phyloP scores from a whole-genome alignment of 2,888 invertebrate genomes.

The Drosophila basisetae region DNA sequence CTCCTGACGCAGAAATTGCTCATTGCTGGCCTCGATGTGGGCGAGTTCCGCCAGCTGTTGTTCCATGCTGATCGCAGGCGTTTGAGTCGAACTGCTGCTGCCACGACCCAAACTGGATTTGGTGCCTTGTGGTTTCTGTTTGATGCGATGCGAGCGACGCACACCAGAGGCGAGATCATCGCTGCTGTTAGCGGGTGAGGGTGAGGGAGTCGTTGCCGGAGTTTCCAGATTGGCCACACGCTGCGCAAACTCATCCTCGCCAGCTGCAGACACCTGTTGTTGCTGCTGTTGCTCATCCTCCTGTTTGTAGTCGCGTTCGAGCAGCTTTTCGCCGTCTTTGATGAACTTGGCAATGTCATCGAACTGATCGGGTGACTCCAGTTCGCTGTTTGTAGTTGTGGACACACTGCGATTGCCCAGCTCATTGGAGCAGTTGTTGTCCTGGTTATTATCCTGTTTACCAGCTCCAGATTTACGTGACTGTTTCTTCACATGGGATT shows the following conservation, averaged over 20 bases:
- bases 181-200: constrained; percentile 44
- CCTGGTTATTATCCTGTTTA: constrained; percentile 27
- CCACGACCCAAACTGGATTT: constrained; percentile 82
- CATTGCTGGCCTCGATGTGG: constrained; percentile 82
- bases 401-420: constrained; percentile 8
- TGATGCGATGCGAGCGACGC: constrained; percentile 91
- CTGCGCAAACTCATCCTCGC: constrained; percentile 51
- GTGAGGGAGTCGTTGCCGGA: constrained; percentile 74
- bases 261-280: constrained; percentile 9
- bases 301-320: constrained; percentile 81
- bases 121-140: constrained; percentile 88
- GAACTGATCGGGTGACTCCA: constrained; percentile 78
- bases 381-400: constrained; percentile 39
- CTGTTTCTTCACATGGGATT: constrained; percentile 18
- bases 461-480: constrained; percentile 19
- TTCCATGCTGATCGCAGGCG: constrained; percentile 76
- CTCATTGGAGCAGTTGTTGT: constrained; percentile 31
- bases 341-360: constrained; percentile 84
- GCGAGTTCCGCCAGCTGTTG: constrained; percentile 82
- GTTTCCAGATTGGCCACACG: constrained; percentile 68
- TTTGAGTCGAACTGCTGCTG: constrained; percentile 87
- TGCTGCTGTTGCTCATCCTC: constrained; percentile 69
- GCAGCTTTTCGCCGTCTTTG: constrained; percentile 82
- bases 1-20: constrained; percentile 83
- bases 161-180: constrained; percentile 85